A percentile compares a stretch with the other conserved stretches of the same genome.
phyloP scores from a whole-genome alignment of 2,888 invertebrate genomes.

The Drosophila formosana region DNA sequence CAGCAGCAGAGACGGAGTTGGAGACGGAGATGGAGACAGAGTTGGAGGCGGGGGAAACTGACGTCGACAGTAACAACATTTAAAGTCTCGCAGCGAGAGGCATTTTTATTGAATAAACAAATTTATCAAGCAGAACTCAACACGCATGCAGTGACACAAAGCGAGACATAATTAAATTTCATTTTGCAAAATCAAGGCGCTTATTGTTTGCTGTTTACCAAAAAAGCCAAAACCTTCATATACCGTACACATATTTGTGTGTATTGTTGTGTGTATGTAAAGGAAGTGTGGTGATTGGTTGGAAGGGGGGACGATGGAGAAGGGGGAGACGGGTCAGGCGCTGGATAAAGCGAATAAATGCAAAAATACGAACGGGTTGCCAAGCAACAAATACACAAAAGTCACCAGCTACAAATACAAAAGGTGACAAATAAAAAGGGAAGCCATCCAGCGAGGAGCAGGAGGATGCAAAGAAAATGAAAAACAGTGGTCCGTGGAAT shows the following conservation, averaged over 20 bases:
- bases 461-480: conserved; percentile 3
- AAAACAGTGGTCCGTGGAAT: conserved; percentile 13
- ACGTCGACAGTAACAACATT: conserved; percentile 54
- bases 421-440: conserved; percentile 42
- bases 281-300: neutral
- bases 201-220: conserved; percentile 64
- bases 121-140: conserved; percentile 58
- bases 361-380: conserved; percentile 55
- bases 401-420: conserved; percentile 30
- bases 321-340: neutral
- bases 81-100: conserved; percentile 45
- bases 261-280: neutral
- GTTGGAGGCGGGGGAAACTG: neutral
- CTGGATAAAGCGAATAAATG: conserved; percentile 29
- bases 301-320: no score
- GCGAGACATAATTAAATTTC: conserved; percentile 71
- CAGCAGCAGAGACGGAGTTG: conserved; percentile 41
- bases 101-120: conserved; percentile 72
- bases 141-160: conserved; percentile 39
- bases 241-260: neutral
- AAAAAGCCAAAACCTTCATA: conserved; percentile 41
- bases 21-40: neutral
- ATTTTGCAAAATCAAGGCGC: conserved; percentile 72
- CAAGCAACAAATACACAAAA: conserved; percentile 54
- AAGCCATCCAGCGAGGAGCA: conserved; percentile 2